phyloP scores from a whole-genome alignment of 2,797 vertebrate genomes.

The Arnoldichthys spilopterus region DNA sequence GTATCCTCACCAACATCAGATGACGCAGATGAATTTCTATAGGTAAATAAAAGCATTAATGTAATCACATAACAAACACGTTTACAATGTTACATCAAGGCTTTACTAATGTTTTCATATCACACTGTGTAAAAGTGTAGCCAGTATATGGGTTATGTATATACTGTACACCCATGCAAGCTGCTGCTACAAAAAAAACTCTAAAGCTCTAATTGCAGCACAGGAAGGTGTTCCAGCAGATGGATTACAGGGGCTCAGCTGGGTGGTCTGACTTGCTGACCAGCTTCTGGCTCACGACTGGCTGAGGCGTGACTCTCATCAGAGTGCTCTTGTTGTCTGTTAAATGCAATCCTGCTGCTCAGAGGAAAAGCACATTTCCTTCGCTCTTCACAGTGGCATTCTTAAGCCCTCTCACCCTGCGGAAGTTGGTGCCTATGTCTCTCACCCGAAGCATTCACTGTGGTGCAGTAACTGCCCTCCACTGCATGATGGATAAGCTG shows the following conservation, averaged over 20 bases:
- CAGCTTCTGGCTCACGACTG: slow-evolving; percentile 29
- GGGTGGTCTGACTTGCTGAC: slow-evolving; percentile 25
- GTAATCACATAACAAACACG: too few species aligned
- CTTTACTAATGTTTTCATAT: too few species aligned
- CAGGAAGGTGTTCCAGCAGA: neutral
- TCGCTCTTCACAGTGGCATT: slow-evolving; percentile 54
- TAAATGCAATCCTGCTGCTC: slow-evolving; percentile 42
- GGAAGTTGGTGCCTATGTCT: slow-evolving; percentile 52
- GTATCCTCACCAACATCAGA: neutral
- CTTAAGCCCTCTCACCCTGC: slow-evolving; percentile 60
- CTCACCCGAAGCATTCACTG: neutral
- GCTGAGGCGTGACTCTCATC: slow-evolving; percentile 49
- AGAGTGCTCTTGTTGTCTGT: slow-evolving; percentile 48
- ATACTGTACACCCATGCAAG: neutral
- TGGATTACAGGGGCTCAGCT: slow-evolving; percentile 9
- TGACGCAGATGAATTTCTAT: neutral
- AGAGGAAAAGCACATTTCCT: slow-evolving; percentile 49
- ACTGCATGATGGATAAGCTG: slow-evolving; percentile 48
- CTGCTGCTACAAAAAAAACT: neutral
- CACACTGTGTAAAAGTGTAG: too few species aligned
- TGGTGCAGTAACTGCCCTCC: slow-evolving; percentile 20
- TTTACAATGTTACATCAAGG: too few species aligned
- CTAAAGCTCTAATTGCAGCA: neutral
- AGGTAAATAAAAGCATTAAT: neutral
- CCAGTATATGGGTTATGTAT: too few species aligned